These are phyloP conservation scores for Drosophila seguyi DNA, from an alignment of 1,140 invertebrate genomes.

Conservation along the genomic window DNA sequence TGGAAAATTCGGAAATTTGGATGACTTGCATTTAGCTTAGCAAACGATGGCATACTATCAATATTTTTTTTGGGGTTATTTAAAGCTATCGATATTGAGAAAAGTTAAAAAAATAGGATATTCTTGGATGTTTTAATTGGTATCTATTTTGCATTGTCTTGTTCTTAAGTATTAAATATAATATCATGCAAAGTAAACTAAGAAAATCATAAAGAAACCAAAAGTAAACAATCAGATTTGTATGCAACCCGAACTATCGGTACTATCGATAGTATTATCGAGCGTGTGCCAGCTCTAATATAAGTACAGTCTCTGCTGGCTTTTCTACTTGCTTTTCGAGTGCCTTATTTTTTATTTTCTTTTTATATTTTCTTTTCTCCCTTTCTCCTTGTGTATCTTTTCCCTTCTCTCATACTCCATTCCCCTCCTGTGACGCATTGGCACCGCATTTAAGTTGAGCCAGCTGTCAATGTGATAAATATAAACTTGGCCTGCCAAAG, in stretches of 20 bases:
- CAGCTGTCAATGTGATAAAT: conserved; percentile 80
- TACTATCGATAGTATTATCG: neutral
- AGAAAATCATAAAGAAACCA: neutral
- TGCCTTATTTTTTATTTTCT: no score
- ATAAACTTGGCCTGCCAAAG: conserved; percentile 66
- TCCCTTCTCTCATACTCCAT: neutral
- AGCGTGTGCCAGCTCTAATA: neutral
- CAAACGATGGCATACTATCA: no score
- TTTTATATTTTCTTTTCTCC: neutral
- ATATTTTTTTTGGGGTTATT: neutral
- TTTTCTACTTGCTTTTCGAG: neutral
- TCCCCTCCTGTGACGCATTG: conserved; percentile 44
- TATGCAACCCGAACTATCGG: neutral
- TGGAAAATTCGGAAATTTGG: neutral
- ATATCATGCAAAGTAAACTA: neutral
- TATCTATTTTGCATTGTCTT: neutral
- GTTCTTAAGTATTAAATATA: neutral
- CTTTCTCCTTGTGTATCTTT: neutral
- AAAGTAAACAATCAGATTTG: neutral
- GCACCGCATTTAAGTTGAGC: conserved; percentile 73
- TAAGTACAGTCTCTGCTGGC: neutral
- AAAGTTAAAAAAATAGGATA: neutral
- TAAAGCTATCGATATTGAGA: neutral
- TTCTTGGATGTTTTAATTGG: neutral
- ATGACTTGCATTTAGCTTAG: neutral